These are phyloP conservation scores for Nasonovia ribisnigri DNA, from an alignment of 2,888 invertebrate species.

Conservation along the genomic window DNA sequence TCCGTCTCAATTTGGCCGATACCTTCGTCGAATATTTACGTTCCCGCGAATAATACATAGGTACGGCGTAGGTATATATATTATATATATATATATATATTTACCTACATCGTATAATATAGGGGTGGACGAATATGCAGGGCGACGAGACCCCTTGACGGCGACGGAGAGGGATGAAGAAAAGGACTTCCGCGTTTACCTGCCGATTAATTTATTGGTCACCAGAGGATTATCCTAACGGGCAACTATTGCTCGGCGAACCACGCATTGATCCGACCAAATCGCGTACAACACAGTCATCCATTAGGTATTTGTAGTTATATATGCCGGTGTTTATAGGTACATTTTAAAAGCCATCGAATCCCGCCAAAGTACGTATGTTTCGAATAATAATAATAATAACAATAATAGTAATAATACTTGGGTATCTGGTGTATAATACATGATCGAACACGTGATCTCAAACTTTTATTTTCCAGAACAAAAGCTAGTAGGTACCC, in stretches of 20 bases:
- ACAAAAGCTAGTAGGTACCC: neutral
- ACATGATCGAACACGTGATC: neutral
- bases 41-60: slow-evolving; percentile 30
- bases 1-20: slow-evolving; percentile 62
- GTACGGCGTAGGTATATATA: neutral
- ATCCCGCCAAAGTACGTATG: neutral
- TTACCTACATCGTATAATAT: neutral
- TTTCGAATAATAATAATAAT: neutral
- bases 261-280: neutral
- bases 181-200: slow-evolving; percentile 31
- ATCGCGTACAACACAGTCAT: slow-evolving; percentile 29
- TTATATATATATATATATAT: too few species aligned
- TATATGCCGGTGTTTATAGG: neutral
- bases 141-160: too few species aligned
- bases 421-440: neutral
- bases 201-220: slow-evolving; percentile 63
- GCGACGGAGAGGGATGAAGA: neutral
- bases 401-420: neutral
- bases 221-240: slow-evolving; percentile 25
- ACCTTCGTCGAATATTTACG: slow-evolving; percentile 58
- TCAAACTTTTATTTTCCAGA: neutral
- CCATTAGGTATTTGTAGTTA: neutral
- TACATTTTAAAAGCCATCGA: slow-evolving; percentile 36
- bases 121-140: neutral
- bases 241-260: neutral